Evolutionary conservation across 2,113 vertebrate genomes (phyloP).

Genomic region (Sceloporus undulatus): DNA sequence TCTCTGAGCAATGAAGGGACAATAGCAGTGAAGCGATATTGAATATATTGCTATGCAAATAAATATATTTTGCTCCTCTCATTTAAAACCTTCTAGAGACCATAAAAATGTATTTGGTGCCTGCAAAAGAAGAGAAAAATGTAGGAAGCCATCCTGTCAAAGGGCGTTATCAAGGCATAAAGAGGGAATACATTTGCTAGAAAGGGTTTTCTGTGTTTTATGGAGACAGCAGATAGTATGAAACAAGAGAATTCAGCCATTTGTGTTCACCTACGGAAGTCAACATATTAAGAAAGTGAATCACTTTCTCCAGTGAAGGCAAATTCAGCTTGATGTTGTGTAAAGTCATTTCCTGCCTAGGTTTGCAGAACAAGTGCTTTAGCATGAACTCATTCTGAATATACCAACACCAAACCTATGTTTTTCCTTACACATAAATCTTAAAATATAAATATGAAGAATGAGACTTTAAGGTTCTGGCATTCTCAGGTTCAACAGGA

Average conservation of each 20-base stretch:
- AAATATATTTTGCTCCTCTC: conserved; percentile 58
- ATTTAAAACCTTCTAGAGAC: conserved; percentile 46
- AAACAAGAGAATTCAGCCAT: conserved; percentile 35
- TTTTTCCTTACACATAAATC: not conserved
- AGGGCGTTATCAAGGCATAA: conserved; percentile 65
- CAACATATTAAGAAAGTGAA: conserved; percentile 24
- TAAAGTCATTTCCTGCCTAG: conserved; percentile 44
- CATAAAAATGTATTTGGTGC: conserved; percentile 6
- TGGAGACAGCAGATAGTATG: conserved; percentile 53
- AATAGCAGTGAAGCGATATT: conserved; percentile 15
- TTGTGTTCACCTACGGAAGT: conserved; percentile 8
- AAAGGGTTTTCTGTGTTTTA: conserved; percentile 46
- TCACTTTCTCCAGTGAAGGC: conserved; percentile 4
- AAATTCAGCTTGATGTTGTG: not conserved
- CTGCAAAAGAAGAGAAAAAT: conserved; percentile 65
- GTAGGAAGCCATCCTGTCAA: conserved; percentile 58
- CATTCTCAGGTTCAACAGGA: not conserved
- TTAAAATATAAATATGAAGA: not conserved
- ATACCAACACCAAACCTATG: not conserved
- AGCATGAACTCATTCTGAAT: not conserved
- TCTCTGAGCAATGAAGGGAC: conserved; percentile 41
- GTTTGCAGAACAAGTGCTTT: conserved; percentile 41
- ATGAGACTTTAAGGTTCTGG: not conserved
- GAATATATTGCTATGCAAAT: conserved; percentile 50
- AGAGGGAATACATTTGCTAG: conserved; percentile 54